A percentile compares a stretch with the other conserved stretches of the same genome.
Evolutionary conservation across 2,888 invertebrate species (phyloP).

Genomic region (Aelia acuminata): DNA sequence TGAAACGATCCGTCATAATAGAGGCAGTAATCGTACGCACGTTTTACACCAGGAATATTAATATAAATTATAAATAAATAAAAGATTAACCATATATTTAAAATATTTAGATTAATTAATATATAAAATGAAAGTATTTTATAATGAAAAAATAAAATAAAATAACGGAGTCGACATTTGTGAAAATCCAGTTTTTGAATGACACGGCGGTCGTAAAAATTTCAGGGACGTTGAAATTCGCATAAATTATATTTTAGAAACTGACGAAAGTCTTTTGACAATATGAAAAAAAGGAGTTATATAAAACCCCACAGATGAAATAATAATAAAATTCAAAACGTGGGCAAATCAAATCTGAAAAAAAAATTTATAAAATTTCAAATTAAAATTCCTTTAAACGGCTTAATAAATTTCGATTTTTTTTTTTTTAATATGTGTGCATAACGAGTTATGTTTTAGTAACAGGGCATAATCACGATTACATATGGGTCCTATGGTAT

Average conservation of each 20-base stretch:
- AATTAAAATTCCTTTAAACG: neutral
- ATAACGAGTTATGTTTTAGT: too few relatives aligned
- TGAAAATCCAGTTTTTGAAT: neutral
- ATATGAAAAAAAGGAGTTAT: neutral
- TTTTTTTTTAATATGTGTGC: too few relatives aligned
- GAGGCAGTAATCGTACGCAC: too few relatives aligned
- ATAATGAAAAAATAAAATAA: neutral
- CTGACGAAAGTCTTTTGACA: neutral
- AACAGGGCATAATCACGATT: too few relatives aligned
- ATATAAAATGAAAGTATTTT: too few relatives aligned
- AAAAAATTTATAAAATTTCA: neutral
- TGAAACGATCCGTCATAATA: neutral
- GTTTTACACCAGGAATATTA: neutral
- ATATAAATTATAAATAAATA: neutral
- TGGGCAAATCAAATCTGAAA: neutral
- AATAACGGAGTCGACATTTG: neutral
- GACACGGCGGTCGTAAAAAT: neutral
- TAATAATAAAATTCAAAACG: neutral
- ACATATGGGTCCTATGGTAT: too few relatives aligned
- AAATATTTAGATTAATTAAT: too few relatives aligned
- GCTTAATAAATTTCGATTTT: neutral
- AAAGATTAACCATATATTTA: too few relatives aligned
- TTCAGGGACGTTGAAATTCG: neutral
- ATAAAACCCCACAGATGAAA: neutral
- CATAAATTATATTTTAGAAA: conserved; percentile 1